Percentiles rank a stretch among this genome's conserved stretches.
phyloP scores from a whole-genome alignment of 30 jellyfish, hydroid and myxozoan genomes.

The Aurelia coerulea region DNA sequence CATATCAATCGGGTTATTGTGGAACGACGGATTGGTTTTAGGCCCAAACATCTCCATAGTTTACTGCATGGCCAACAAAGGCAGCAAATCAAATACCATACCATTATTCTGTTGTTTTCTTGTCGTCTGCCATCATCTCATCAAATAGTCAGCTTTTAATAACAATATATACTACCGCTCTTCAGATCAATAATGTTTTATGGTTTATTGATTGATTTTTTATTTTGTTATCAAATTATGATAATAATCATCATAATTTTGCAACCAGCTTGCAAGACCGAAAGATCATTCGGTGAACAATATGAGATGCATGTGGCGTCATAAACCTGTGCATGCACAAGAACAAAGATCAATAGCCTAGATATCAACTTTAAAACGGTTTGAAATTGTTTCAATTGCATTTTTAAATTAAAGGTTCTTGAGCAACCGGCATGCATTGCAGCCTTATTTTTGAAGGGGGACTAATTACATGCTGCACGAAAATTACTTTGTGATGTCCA shows the following conservation, averaged over 20 bases:
- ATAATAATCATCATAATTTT: not conserved
- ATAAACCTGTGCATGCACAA: not conserved
- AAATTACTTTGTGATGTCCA: no score
- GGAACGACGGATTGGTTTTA: conserved; percentile 66
- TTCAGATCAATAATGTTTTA: not conserved
- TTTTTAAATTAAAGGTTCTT: no score
- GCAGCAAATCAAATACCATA: conserved; percentile 23
- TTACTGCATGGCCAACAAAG: conserved; percentile 67
- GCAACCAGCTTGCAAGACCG: conserved; percentile 46
- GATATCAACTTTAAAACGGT: not conserved
- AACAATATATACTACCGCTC: no score
- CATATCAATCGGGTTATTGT: conserved; percentile 60
- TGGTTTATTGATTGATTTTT: no score
- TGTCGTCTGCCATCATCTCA: no score
- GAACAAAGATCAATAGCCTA: not conserved
- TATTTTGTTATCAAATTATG: no score
- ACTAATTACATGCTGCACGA: no score
- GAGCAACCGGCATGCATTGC: no score
- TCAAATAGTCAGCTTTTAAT: no score
- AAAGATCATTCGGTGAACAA: conserved; percentile 38
- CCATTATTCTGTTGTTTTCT: not conserved
- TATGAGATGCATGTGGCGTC: conserved; percentile 34
- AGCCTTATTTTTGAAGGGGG: not conserved
- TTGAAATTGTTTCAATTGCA: not conserved
- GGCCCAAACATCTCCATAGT: conserved; percentile 67